phyloP scores from a whole-genome alignment of 1,140 invertebrate genomes.

The Camponotus vicinus region DNA sequence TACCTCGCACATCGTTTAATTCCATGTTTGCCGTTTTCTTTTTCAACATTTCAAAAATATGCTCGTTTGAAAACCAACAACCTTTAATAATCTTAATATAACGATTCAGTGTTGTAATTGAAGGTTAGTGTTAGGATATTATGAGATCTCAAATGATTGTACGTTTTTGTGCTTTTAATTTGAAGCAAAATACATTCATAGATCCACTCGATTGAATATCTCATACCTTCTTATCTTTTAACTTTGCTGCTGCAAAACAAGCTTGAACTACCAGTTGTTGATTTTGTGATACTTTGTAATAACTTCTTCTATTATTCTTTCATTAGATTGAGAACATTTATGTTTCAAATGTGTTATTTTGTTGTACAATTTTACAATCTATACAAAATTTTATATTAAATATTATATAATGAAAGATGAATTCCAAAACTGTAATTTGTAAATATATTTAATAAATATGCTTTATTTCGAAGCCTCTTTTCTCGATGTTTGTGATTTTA shows the following conservation, averaged over 20 bases:
- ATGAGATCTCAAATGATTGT: slow-evolving; percentile 18
- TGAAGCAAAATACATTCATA: slow-evolving; percentile 30
- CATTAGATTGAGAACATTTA: not conserved
- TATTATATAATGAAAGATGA: not conserved
- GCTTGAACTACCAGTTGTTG: slow-evolving; percentile 16
- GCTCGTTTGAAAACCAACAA: slow-evolving; percentile 6
- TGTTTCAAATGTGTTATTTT: not conserved
- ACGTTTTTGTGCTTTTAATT: slow-evolving; percentile 20
- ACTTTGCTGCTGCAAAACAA: slow-evolving; percentile 29
- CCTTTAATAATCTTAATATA: not conserved
- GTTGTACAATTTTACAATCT: not conserved
- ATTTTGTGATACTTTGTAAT: slow-evolving; percentile 9
- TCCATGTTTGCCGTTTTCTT: slow-evolving; percentile 8
- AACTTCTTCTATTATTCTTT: not conserved
- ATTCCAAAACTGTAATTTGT: not conserved
- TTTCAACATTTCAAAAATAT: slow-evolving; percentile 23
- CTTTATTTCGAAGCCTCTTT: slow-evolving; percentile 5
- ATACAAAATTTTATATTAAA: slow-evolving; percentile 9
- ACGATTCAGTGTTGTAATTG: not conserved
- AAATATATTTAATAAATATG: not conserved
- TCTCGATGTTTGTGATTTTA: not conserved
- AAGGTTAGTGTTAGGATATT: slow-evolving; percentile 20
- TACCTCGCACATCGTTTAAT: slow-evolving; percentile 10
- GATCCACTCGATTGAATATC: not conserved
- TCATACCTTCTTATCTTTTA: not conserved